Percentiles rank a stretch among this genome's conserved stretches.
Evolutionary conservation across 37 sponge, comb jelly and placozoan genomes (phyloP).

Genomic region (Aplysina aerophoba): DNA sequence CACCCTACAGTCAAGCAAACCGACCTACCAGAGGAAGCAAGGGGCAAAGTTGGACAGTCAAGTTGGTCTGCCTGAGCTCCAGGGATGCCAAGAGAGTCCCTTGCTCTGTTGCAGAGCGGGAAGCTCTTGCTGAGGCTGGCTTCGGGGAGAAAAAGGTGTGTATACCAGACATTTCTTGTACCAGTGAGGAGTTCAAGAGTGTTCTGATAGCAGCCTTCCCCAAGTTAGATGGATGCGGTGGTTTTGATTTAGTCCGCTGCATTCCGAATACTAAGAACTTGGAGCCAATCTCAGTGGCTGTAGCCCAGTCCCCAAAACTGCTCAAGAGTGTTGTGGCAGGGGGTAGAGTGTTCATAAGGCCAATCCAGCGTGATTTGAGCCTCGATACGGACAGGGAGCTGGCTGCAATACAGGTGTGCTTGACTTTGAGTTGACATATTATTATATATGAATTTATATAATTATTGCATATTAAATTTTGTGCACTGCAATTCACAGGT

Average conservation of each 20-base stretch:
- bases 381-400: slow-evolving; percentile 6
- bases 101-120: slow-evolving; percentile 21
- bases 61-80: slow-evolving; percentile 32
- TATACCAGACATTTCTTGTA: slow-evolving; percentile 35
- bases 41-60: slow-evolving; percentile 30
- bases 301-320: slow-evolving; percentile 19
- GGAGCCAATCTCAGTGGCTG: slow-evolving; percentile 25
- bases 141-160: slow-evolving; percentile 36
- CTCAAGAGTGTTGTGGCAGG: slow-evolving; percentile 29
- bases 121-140: slow-evolving; percentile 29
- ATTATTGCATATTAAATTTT: background rate
- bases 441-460: background rate
- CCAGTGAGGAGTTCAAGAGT: slow-evolving; percentile 25
- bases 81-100: slow-evolving; percentile 20
- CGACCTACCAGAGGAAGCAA: background rate
- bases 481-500: background rate
- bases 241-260: slow-evolving; percentile 52
- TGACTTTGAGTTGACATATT: background rate
- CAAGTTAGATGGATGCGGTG: slow-evolving; percentile 30
- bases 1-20: slow-evolving; percentile 1
- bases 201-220: slow-evolving; percentile 27
- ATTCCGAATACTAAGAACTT: slow-evolving; percentile 32
- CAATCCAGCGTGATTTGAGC: slow-evolving; percentile 46
- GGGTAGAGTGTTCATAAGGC: slow-evolving; percentile 42
- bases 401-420: background rate